Evolutionary conservation across 2,888 invertebrate genomes (phyloP).

Genomic region (Oscheius sp.): DNA sequence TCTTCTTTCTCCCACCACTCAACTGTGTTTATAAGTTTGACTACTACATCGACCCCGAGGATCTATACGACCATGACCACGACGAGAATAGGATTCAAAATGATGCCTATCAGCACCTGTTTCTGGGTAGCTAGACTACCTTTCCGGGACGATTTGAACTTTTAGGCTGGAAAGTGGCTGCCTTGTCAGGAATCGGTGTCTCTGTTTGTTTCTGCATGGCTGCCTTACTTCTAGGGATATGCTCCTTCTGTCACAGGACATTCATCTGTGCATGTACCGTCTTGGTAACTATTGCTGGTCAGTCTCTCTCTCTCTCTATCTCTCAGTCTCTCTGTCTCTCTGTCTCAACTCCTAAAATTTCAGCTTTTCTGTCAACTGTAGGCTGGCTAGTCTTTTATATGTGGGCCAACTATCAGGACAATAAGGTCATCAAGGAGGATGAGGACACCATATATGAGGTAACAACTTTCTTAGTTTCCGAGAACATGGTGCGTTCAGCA

Average conservation of each 20-base stretch:
- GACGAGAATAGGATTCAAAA: constrained; percentile 72
- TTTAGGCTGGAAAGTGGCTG: constrained; percentile 71
- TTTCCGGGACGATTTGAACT: constrained; percentile 1
- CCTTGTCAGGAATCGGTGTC: constrained; percentile 63
- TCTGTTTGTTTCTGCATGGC: constrained; percentile 57
- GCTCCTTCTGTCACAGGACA: constrained; percentile 60
- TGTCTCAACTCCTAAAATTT: constrained; percentile 7
- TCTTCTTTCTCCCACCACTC: constrained; percentile 69
- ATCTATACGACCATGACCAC: constrained; percentile 72
- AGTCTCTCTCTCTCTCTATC: background rate
- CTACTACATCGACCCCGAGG: constrained; percentile 72
- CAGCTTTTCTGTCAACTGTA: constrained; percentile 58
- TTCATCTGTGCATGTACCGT: constrained; percentile 63
- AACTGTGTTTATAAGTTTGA: constrained; percentile 73
- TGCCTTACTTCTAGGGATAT: constrained; percentile 56
- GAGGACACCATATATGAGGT: constrained; percentile 68
- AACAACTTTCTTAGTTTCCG: background rate
- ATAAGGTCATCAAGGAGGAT: constrained; percentile 71
- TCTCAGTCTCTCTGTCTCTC: constrained; percentile 14
- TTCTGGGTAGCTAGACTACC: constrained; percentile 55
- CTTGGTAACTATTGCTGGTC: constrained; percentile 64
- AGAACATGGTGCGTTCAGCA: constrained; percentile 47
- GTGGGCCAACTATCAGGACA: constrained; percentile 71
- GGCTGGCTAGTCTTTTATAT: constrained; percentile 67
- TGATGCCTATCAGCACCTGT: constrained; percentile 72